Evolutionary conservation across 1,140 invertebrate species (phyloP).

Genomic region (Drepana arcuata): DNA sequence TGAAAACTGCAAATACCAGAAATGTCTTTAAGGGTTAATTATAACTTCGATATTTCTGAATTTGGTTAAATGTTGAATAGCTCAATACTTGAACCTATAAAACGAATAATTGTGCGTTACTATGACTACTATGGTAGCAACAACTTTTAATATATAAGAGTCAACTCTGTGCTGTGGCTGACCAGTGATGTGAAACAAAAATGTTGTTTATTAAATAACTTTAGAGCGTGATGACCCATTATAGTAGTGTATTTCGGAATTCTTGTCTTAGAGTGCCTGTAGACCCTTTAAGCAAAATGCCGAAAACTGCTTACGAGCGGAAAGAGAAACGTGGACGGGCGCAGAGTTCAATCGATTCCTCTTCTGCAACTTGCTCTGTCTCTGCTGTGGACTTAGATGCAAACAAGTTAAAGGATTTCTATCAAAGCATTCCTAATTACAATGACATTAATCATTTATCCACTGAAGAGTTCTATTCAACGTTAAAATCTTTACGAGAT

Average conservation of each 20-base stretch:
- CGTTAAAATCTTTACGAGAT: conserved; percentile 75
- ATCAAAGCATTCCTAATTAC: conserved; percentile 80
- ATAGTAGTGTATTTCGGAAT: conserved; percentile 72
- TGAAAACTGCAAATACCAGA: background rate
- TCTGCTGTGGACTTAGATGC: conserved; percentile 38
- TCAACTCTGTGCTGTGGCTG: too few relatives aligned
- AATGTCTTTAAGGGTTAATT: too few relatives aligned
- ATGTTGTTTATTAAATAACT: background rate
- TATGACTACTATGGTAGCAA: conserved; percentile 11
- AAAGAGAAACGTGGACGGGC: conserved; percentile 46
- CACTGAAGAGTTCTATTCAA: conserved; percentile 78
- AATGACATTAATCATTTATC: conserved; percentile 78
- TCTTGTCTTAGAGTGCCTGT: conserved; percentile 78
- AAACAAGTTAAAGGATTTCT: conserved; percentile 76
- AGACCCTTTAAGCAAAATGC: conserved; percentile 76
- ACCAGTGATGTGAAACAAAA: background rate
- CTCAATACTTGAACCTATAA: too few relatives aligned
- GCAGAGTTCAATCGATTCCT: conserved; percentile 47
- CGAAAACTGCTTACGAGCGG: conserved; percentile 76
- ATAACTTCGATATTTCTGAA: too few relatives aligned
- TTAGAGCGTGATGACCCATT: conserved; percentile 45
- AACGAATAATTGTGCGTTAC: background rate
- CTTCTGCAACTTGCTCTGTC: conserved; percentile 30
- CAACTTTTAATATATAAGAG: conserved; percentile 2
- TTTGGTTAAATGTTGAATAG: too few relatives aligned